Percentiles rank a stretch among this genome's conserved stretches.
These are phyloP conservation scores for Keiferia lycopersicella DNA, from an alignment of 2,888 invertebrate genomes.

Conservation along the genomic window DNA sequence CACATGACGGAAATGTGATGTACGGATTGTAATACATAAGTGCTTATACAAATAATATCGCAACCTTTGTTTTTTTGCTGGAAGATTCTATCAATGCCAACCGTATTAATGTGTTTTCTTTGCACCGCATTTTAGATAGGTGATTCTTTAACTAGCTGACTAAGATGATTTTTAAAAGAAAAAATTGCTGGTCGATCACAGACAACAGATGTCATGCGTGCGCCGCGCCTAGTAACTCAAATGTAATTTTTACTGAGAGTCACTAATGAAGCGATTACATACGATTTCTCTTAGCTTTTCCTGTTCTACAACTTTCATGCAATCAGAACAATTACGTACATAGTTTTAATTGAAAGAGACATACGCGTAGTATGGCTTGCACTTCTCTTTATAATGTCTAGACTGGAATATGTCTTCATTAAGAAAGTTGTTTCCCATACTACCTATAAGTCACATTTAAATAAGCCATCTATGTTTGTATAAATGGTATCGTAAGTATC, in stretches of 20 bases:
- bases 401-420: slow-evolving; percentile 12
- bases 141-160: neutral
- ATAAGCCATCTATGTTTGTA: neutral
- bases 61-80: neutral
- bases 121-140: neutral
- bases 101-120: neutral
- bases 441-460: neutral
- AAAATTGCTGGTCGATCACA: too few relatives aligned
- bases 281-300: slow-evolving; percentile 11
- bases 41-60: neutral
- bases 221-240: too few relatives aligned
- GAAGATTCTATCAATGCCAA: slow-evolving; percentile 1
- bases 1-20: neutral
- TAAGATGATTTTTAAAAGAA: too few relatives aligned
- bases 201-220: too few relatives aligned
- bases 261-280: too few relatives aligned
- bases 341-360: slow-evolving; percentile 7
- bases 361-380: neutral
- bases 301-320: slow-evolving; percentile 6
- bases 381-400: neutral
- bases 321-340: neutral
- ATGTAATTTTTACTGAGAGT: too few relatives aligned
- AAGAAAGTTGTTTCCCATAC: neutral
- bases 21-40: neutral
- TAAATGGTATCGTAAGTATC: too few relatives aligned